Percentiles rank a stretch among this genome's conserved stretches.
Evolutionary conservation across 2,797 vertebrate species (phyloP).

Genomic region (Coranthus polyacanthus): DNA sequence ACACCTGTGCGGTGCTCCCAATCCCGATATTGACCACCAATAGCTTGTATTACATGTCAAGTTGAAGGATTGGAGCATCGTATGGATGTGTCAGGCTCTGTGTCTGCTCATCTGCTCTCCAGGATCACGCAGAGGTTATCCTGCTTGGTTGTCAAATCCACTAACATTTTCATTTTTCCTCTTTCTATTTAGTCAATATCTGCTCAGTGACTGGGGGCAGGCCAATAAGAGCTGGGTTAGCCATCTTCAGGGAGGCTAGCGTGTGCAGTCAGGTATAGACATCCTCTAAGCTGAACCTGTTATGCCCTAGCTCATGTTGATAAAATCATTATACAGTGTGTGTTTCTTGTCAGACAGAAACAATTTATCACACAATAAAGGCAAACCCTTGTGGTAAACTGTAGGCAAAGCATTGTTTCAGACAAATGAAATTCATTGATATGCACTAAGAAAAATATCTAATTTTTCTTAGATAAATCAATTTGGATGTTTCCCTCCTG

Average conservation of each 20-base stretch:
- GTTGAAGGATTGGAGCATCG: conserved; percentile 57
- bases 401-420: conserved; percentile 17
- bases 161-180: conserved; percentile 66
- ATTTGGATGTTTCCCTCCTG: conserved; percentile 36
- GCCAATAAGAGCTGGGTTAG: conserved; percentile 40
- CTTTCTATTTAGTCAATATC: conserved; percentile 66
- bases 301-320: conserved; percentile 44
- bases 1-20: conserved; percentile 51
- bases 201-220: conserved; percentile 29
- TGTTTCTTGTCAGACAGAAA: conserved; percentile 52
- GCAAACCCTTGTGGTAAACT: conserved; percentile 24
- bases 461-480: conserved; percentile 54
- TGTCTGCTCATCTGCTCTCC: conserved; percentile 58
- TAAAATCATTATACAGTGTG: conserved; percentile 55
- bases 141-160: conserved; percentile 62
- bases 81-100: conserved; percentile 52
- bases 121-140: conserved; percentile 42
- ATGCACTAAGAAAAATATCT: conserved; percentile 34
- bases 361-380: conserved; percentile 31
- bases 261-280: conserved; percentile 58
- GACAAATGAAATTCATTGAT: conserved; percentile 51
- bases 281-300: conserved; percentile 36
- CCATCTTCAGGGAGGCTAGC: conserved; percentile 22
- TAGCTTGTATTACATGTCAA: conserved; percentile 65
- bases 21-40: conserved; percentile 67